Base-by-base conservation (phyloP, 2,888 invertebrate species). In the Caenorhabditis imperialis region DNA sequence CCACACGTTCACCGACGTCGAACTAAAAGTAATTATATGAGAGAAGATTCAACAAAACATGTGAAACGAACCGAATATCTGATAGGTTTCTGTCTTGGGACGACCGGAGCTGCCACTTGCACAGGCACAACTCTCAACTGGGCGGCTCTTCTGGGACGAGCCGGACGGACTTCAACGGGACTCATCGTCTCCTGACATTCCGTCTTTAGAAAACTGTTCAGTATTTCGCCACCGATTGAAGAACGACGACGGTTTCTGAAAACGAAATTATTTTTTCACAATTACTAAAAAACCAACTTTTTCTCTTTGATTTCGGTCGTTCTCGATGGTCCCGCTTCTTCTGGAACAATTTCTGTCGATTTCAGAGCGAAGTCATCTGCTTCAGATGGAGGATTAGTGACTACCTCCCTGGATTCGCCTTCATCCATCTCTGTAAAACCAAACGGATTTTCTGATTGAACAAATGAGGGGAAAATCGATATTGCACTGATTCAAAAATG, bases 211-310 rank as follows among this genome's bases (percentile, higher is more conserved):
- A 71, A 62, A 4, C 55, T 8, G 12, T 16, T 57, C 6, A 54
- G 5, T 7, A 71, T 54, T 2, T 50, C 22, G 0, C 25, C 12
- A 1, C 71, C 57, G 2, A 71, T 50, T 3, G 71, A 62, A 3
- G 71, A 71, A 30, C 71, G 61, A 14, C 71, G 61, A 3, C 70
- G 54, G 33, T 25, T 7, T 27, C 55, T 67, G 44, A 33, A 38
- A 38, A 35, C n/a, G n/a, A 30, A 20, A 38, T 38, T 20, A n/a
- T 20, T n/a, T n/a, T n/a, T n/a, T n/a, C n/a, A n/a, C 10, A n/a
- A 25, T 22, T n/a, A 6, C 14, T 35, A 22, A 16, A 42, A 18
- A 7, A 42, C 12, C 42, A 42, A 42, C 7, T 47, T 18, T 35
- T 23, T 25, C 45, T 27, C 12, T 12, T 8, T 60, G 27, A 20